phyloP scores from a whole-genome alignment of 2,113 vertebrate species.

The Anguilla japonica region DNA sequence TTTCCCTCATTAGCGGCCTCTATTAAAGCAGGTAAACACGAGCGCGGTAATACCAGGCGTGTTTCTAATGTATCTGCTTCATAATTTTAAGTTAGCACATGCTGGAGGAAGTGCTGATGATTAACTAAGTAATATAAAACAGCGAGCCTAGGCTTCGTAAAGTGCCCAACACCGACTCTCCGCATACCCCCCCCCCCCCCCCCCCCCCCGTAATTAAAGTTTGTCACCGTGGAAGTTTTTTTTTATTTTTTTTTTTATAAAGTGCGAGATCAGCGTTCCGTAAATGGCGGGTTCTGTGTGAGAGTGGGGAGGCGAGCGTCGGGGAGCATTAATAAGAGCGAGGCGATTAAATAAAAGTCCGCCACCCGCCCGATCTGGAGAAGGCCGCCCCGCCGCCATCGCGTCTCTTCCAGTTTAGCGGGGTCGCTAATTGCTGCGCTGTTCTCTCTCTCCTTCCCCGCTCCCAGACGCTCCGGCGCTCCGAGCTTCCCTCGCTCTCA shows the following conservation, averaged over 20 bases:
- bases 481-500: neutral
- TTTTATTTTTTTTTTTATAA: neutral
- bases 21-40: neutral
- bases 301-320: conserved; percentile 71
- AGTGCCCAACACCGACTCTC: too few relatives aligned
- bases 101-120: neutral
- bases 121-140: neutral
- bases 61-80: neutral
- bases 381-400: conserved; percentile 23
- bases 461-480: neutral
- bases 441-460: conserved; percentile 1
- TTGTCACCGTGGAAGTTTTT: neutral
- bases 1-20: neutral
- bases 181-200: too few relatives aligned
- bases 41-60: neutral
- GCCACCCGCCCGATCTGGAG: conserved; percentile 33
- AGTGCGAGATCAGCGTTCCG: conserved; percentile 4
- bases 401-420: conserved; percentile 11
- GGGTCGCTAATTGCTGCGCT: conserved; percentile 10
- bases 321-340: conserved; percentile 75
- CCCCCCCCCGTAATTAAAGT: neutral
- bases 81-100: neutral
- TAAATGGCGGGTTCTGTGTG: conserved; percentile 53
- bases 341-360: conserved; percentile 49
- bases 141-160: neutral